Percentiles rank a stretch among this genome's conserved stretches.
These are phyloP conservation scores for Agapornis roseicollis DNA, from an alignment of 2,113 vertebrate genomes.

Conservation along the genomic window DNA sequence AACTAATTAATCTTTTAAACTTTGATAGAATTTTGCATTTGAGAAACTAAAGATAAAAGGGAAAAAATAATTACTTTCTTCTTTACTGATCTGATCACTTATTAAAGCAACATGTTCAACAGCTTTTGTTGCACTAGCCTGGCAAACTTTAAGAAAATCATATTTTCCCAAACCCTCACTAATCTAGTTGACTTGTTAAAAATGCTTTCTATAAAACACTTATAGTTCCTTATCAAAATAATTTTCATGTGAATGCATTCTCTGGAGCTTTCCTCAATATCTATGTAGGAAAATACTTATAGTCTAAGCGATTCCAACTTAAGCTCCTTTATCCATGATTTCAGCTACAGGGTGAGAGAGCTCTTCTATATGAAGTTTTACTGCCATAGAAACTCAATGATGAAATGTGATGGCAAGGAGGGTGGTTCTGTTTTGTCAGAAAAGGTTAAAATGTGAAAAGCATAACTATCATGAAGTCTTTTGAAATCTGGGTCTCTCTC, in stretches of 20 bases:
- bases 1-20: background rate
- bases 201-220: conserved; percentile 33
- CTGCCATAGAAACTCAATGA: background rate
- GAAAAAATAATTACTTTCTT: background rate
- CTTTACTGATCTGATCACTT: background rate
- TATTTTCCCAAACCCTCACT: conserved; percentile 27
- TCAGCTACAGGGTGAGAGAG: conserved; percentile 16
- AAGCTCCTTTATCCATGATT: conserved; percentile 18
- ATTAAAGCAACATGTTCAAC: background rate
- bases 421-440: background rate
- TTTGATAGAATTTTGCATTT: background rate
- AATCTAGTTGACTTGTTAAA: conserved; percentile 33
- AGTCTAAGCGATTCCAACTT: background rate
- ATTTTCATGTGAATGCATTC: conserved; percentile 26
- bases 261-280: conserved; percentile 35
- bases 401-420: background rate
- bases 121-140: background rate
- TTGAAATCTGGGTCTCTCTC: background rate
- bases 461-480: background rate
- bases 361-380: background rate
- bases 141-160: background rate
- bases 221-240: conserved; percentile 51
- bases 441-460: conserved; percentile 39
- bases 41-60: background rate
- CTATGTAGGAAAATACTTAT: conserved; percentile 30